Base-by-base conservation (phyloP, 2,113 vertebrate genomes). In the Noturus placidus region DNA sequence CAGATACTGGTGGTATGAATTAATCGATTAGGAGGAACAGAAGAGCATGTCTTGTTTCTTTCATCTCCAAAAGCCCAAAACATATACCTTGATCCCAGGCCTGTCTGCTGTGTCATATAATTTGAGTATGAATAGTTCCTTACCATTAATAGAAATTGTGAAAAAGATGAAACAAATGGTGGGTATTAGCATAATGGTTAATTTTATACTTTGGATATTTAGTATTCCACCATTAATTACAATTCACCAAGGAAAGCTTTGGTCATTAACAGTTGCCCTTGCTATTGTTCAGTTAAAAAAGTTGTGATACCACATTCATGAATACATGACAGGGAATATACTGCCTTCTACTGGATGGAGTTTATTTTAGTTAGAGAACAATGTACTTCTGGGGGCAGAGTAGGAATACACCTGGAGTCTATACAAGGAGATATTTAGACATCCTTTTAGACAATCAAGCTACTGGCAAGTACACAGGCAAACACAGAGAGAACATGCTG, bases 261-360 rank as follows among this genome's bases (percentile, higher is more conserved):
- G 20, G 74, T 77, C 42, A 50, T 77, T 50, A 77, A 30, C 42
- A 77, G 42, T 7, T 77, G 25, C 74, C 13, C 13, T 27, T 77
- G 42, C 22, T 2, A 15, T 74, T 42, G 19, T 22, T 74, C 20
- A 22, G 10, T 50, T 76, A 57, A 4, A 35, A 35, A 35, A 57
- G 54, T 82, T 82, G 22, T 9, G 80, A 82, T 25, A 17, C 13
- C 35, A 46, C 42, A n/a, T 83, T 83, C 25, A 9, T 25, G 38
- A 65, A 50, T 83, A 65, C 8, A 33, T 30, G 54, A 56, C 35
- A 35, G 82, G 17, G 11, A 30, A 52, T 69, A 19, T 88, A 82
- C 74, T 82, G 15, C 91, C 89, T 89, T 90, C 91, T 91, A 86
- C 87, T 89, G 91, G 89, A 89, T 22, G 8, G 27, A 63, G 8